Evolutionary conservation across 2,888 invertebrate genomes (phyloP).

Genomic region (Apantesis nais): DNA sequence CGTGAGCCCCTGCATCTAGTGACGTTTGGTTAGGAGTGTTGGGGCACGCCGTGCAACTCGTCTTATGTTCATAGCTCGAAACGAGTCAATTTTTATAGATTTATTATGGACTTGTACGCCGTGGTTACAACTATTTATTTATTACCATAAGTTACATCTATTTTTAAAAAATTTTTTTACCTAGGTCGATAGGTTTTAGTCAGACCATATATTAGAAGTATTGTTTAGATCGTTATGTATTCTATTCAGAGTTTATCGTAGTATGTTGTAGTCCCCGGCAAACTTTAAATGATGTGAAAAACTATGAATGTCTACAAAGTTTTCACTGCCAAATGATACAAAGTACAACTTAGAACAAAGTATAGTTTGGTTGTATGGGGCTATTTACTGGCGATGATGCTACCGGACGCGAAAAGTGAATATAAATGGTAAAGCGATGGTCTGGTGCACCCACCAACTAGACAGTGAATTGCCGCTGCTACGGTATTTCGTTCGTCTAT

Average conservation of each 20-base stretch:
- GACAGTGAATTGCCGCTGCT: constrained; percentile 16
- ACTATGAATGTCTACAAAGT: constrained; percentile 53
- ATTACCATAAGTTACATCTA: constrained; percentile 63
- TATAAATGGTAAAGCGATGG: neutral
- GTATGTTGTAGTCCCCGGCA: constrained; percentile 52
- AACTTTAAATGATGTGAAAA: constrained; percentile 43
- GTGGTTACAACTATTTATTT: constrained; percentile 75
- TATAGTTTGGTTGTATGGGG: constrained; percentile 50
- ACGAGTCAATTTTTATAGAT: constrained; percentile 68
- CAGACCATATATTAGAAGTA: constrained; percentile 47
- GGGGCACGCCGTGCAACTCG: constrained; percentile 66
- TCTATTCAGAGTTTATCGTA: constrained; percentile 60
- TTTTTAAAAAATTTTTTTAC: constrained; percentile 61
- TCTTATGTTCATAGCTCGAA: constrained; percentile 74
- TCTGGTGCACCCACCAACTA: neutral
- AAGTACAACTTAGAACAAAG: constrained; percentile 73
- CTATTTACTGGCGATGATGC: constrained; percentile 12
- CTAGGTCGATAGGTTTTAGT: constrained; percentile 52
- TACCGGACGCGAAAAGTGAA: neutral
- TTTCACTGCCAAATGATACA: constrained; percentile 78
- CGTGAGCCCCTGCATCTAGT: constrained; percentile 40
- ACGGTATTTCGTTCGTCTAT: constrained; percentile 53
- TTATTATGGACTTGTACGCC: constrained; percentile 57
- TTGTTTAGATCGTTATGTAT: constrained; percentile 53
- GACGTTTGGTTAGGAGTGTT: constrained; percentile 14